Evolutionary conservation across 2,888 invertebrate genomes (phyloP).

Genomic region (Himalopsyche japonica): DNA sequence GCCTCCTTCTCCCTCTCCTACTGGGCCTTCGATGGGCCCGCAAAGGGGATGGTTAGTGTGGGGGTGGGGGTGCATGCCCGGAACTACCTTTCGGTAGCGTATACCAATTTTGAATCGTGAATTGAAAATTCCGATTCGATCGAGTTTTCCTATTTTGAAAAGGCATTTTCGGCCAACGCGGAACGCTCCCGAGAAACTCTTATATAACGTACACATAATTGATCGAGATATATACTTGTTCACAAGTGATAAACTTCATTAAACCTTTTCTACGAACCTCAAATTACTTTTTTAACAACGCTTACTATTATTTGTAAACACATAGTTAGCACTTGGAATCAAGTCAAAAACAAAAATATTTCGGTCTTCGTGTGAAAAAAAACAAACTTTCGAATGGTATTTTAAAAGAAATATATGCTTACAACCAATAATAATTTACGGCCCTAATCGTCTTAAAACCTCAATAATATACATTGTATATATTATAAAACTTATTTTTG

Average conservation of each 20-base stretch:
- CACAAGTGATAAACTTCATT: background rate
- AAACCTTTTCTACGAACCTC: no score
- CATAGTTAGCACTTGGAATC: no score
- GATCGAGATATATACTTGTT: background rate
- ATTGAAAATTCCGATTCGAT: constrained; percentile 39
- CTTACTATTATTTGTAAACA: no score
- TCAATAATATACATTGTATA: no score
- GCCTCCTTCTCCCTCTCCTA: constrained; percentile 25
- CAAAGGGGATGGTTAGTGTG: background rate
- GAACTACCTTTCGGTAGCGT: constrained; percentile 28
- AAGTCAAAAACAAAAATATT: no score
- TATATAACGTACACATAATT: background rate
- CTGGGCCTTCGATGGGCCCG: constrained; percentile 1
- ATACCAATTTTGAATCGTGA: constrained; percentile 34
- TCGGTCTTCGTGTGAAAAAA: no score
- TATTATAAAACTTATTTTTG: no score
- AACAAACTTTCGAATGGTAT: no score
- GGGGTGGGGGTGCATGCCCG: constrained; percentile 26
- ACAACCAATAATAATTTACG: no score
- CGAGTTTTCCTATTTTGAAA: constrained; percentile 24
- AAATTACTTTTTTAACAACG: no score
- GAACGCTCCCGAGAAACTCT: background rate
- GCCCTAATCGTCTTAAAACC: no score
- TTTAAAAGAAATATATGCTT: no score
- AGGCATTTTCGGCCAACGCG: background rate